A percentile compares a stretch with the other conserved stretches of the same genome.
Evolutionary conservation across 30 jellyfish, hydroid and myxozoan species (phyloP).

Genomic region (Sanderia malayensis): DNA sequence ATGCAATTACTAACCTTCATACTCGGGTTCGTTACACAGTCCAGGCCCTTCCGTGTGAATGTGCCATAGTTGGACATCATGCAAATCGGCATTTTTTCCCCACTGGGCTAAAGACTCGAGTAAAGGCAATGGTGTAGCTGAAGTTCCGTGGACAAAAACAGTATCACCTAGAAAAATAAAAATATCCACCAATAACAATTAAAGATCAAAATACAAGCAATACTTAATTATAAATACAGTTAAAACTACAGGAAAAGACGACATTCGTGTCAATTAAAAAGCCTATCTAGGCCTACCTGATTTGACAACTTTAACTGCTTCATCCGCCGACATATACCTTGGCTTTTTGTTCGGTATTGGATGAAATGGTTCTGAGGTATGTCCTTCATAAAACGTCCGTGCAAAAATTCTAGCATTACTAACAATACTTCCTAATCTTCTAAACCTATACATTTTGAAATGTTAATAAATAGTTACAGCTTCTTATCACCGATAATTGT

Average conservation of each 20-base stretch:
- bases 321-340: constrained; percentile 64
- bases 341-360: constrained; percentile 72
- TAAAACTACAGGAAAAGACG: background rate
- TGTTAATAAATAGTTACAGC: too few species aligned
- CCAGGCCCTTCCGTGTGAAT: constrained; percentile 94
- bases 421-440: background rate
- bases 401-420: background rate
- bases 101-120: constrained; percentile 58
- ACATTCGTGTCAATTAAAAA: background rate
- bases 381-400: constrained; percentile 55
- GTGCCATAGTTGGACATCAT: constrained; percentile 58
- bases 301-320: constrained; percentile 63
- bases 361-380: constrained; percentile 64
- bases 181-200: background rate
- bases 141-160: constrained; percentile 79
- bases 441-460: background rate
- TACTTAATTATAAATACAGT: background rate
- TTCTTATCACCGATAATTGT: too few species aligned
- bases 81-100: constrained; percentile 37
- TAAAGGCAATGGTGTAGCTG: constrained; percentile 78
- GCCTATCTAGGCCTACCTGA: constrained; percentile 45
- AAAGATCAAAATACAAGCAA: background rate
- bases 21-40: constrained; percentile 60
- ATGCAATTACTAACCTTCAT: too few species aligned
- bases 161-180: constrained; percentile 38